A percentile compares a stretch with the other conserved stretches of the same genome.
Evolutionary conservation across 2,113 vertebrate genomes (phyloP).

Genomic region (Silurus asotus): DNA sequence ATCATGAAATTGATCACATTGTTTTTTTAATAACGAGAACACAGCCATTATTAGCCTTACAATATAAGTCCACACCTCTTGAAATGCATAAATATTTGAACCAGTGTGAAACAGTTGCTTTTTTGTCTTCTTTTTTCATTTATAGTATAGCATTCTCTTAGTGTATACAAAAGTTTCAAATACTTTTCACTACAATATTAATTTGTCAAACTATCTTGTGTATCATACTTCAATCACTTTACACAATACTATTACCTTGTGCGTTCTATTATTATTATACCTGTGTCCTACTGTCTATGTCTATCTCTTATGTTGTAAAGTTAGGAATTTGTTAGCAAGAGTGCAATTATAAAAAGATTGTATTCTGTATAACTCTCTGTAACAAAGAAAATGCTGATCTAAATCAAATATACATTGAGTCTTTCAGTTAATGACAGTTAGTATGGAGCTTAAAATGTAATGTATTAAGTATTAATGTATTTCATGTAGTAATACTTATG

Average conservation of each 20-base stretch:
- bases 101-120: neutral
- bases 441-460: neutral
- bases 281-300: neutral
- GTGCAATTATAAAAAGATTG: neutral
- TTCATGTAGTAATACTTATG: neutral
- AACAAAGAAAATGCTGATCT: neutral
- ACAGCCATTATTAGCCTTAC: neutral
- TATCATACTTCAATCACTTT: neutral
- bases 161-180: neutral
- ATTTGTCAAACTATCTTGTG: neutral
- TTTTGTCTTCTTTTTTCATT: neutral
- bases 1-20: neutral
- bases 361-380: neutral
- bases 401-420: neutral
- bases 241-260: neutral
- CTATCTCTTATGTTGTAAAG: neutral
- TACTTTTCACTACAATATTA: neutral
- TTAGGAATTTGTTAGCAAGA: neutral
- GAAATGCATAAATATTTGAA: neutral
- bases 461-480: neutral
- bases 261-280: neutral
- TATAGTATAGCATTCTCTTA: neutral
- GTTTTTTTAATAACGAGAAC: neutral
- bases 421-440: neutral
- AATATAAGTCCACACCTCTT: neutral